Conservation (phyloP, 2,888 invertebrate species). For the Eurytoma adleriae region DNA sequence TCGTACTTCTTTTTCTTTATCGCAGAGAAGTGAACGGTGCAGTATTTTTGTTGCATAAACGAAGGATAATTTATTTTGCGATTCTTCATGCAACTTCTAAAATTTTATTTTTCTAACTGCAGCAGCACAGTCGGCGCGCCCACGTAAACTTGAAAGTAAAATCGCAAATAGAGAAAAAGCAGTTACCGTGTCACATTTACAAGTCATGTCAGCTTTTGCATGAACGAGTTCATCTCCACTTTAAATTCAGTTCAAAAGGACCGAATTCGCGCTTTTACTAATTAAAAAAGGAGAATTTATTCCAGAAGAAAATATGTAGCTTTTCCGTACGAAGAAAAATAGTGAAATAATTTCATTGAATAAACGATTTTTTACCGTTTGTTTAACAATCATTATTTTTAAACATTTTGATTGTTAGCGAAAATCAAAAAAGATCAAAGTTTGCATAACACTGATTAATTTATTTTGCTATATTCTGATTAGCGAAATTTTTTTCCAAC, state of each 20-base stretch:
- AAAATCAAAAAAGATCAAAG: too few relatives aligned
- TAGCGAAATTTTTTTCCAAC: too few relatives aligned
- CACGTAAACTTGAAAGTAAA: constrained; percentile 20
- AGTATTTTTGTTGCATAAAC: constrained; percentile 9
- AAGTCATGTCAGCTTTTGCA: constrained; percentile 1
- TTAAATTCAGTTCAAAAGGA: too few relatives aligned
- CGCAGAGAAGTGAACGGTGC: neutral
- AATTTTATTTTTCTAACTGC: constrained; percentile 18
- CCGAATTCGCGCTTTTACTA: too few relatives aligned
- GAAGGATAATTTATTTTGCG: constrained; percentile 23
- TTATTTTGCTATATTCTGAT: too few relatives aligned
- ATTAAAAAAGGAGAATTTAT: too few relatives aligned
- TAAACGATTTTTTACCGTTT: too few relatives aligned
- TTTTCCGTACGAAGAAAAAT: neutral
- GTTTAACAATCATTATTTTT: too few relatives aligned
- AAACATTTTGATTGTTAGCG: too few relatives aligned
- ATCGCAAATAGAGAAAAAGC: constrained; percentile 23
- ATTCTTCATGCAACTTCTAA: constrained; percentile 21
- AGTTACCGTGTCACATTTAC: neutral
- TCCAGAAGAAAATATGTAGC: neutral
- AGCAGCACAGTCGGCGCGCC: neutral
- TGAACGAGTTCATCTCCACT: too few relatives aligned
- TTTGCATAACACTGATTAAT: too few relatives aligned
- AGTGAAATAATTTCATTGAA: too few relatives aligned
- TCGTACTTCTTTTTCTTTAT: constrained; percentile 4